Evolutionary conservation across 2,797 vertebrate genomes (phyloP), one percentile per base, ranked within the genome.

Genomic region (Florisuga fusca): DNA sequence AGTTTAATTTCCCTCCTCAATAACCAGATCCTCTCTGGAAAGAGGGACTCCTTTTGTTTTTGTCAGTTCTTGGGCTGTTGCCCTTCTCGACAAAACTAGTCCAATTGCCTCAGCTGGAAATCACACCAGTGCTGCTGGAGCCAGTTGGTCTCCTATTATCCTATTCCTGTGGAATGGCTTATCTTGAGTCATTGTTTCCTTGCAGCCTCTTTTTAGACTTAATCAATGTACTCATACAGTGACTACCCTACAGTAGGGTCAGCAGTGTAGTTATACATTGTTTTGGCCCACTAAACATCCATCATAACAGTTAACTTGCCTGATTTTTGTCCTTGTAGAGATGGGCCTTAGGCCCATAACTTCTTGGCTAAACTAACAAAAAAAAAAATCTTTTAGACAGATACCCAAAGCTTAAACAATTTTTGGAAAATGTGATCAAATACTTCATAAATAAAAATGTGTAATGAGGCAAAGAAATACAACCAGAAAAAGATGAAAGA

Each of bases 161-260:
- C 86, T 87, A 79, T 76, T 84, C 59, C 67, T 94, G 86, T 91
- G 93, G 95, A 96, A 96, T 93, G 93, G 90, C 86, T 95, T 94
- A 90, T 96, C 93, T 96, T 96, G 93, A 94, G 59, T 95, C 93
- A 95, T 63, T 95, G 81, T 95, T 96, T 96, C 96, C 93, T 87
- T 84, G 51, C 43, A 86, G 66, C 20, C 90, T 88, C 93, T 85
- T 91, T 69, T 94, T 72, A 76, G 84, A 76, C 38, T 89, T 90
- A 73, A 90, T 94, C 88, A 88, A 82, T 77, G 78, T 61, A 67
- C 86, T 93, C 58, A 79, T 36, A n/a, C 20, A 90, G 58, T 81
- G 59, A 87, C 63, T 93, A 69, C 31, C 34, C 84, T 59, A 21
- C 41, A 86, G 79, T 51, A 79, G 86, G 80, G 80, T 73, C 92